Percentiles rank a stretch among this genome's conserved stretches.
phyloP scores from a whole-genome alignment of 2,888 invertebrate species.

The Agrochola circellaris region DNA sequence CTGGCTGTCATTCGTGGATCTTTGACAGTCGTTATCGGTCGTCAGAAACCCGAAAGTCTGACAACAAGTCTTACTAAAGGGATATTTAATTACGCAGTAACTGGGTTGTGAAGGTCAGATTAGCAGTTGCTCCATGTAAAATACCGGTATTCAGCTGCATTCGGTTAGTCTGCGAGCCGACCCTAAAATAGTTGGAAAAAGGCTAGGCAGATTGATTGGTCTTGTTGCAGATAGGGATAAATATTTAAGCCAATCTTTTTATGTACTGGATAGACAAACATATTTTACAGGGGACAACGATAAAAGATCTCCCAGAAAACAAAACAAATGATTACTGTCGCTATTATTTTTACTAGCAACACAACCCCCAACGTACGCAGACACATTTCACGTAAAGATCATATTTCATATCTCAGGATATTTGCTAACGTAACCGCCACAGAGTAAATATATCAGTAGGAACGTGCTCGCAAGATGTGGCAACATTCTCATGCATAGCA shows the following conservation, averaged over 20 bases:
- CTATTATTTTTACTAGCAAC: slow-evolving; percentile 47
- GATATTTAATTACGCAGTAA: no score
- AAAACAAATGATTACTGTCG: slow-evolving; percentile 14
- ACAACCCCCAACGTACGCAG: slow-evolving; percentile 22
- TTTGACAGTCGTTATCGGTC: no score
- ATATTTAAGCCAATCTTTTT: not conserved
- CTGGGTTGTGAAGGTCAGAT: no score
- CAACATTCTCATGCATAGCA: slow-evolving; percentile 65
- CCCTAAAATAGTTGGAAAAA: no score
- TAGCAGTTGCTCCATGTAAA: no score
- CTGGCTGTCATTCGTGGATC: no score
- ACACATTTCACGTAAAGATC: slow-evolving; percentile 60
- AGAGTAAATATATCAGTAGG: slow-evolving; percentile 62
- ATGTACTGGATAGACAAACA: not conserved
- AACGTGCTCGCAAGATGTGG: slow-evolving; percentile 50
- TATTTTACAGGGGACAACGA: not conserved
- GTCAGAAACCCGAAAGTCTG: no score
- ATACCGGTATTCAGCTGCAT: no score
- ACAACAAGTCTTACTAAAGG: no score
- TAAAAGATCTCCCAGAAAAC: slow-evolving; percentile 12
- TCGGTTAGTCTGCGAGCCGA: no score
- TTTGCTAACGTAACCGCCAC: slow-evolving; percentile 47
- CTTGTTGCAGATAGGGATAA: no score
- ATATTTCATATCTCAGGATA: slow-evolving; percentile 57
- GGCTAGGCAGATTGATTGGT: no score